These are phyloP conservation scores for Vireo altiloquus DNA, from an alignment of 2,113 vertebrate genomes.

Conservation along the genomic window DNA sequence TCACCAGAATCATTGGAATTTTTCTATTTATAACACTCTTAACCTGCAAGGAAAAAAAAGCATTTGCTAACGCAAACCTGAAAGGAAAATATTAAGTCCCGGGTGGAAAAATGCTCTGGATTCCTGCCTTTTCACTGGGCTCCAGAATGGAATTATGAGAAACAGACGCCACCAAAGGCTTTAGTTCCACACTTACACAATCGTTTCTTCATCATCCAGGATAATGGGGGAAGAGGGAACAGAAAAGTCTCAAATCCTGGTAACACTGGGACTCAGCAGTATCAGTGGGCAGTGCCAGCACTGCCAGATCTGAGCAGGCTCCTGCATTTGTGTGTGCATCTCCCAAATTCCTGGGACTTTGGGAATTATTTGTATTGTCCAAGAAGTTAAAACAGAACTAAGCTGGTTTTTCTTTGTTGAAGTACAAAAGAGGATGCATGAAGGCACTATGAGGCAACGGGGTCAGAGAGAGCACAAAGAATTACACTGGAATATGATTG, in stretches of 20 bases:
- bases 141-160: background rate
- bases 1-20: background rate
- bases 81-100: conserved; percentile 26
- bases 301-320: background rate
- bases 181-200: background rate
- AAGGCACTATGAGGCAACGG: background rate
- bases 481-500: rapidly evolving
- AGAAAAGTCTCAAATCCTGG: background rate
- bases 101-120: background rate
- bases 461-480: background rate
- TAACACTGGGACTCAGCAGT: background rate
- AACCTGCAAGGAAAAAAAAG: background rate
- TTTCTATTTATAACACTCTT: background rate
- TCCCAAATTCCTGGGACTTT: background rate
- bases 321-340: background rate
- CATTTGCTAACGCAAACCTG: background rate
- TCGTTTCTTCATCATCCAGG: background rate
- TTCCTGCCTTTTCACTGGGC: conserved; percentile 1
- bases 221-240: background rate
- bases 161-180: background rate
- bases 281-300: background rate
- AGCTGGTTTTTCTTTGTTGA: background rate
- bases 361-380: background rate
- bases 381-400: background rate
- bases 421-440: background rate